A percentile compares a stretch with the other conserved stretches of the same genome.
phyloP scores from a whole-genome alignment of 2,113 vertebrate genomes.

The Nycticryphes semicollaris region DNA sequence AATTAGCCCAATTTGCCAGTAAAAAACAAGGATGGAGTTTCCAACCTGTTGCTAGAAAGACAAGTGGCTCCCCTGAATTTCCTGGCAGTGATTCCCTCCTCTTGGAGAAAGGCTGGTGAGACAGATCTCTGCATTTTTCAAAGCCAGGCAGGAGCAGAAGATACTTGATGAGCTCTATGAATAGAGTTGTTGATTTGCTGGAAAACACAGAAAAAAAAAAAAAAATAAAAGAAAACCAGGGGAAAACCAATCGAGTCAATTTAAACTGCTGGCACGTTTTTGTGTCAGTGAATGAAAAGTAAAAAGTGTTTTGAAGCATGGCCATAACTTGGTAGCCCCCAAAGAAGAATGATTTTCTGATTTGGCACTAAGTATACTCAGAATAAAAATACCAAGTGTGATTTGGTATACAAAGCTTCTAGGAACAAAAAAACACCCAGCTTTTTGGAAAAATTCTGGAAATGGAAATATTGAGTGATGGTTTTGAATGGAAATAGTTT shows the following conservation, averaged over 20 bases:
- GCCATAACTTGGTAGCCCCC: neutral
- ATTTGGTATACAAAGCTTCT: neutral
- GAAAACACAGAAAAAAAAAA: neutral
- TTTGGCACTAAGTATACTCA: neutral
- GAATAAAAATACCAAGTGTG: neutral
- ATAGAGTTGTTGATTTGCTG: conserved; percentile 6
- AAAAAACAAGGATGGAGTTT: neutral
- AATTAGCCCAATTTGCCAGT: neutral
- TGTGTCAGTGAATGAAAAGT: neutral
- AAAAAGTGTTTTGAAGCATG: neutral
- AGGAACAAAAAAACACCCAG: rapidly evolving
- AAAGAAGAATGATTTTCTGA: neutral
- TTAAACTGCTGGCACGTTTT: neutral
- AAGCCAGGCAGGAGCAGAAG: neutral
- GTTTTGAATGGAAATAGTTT: neutral
- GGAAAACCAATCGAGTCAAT: neutral
- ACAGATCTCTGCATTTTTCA: rapidly evolving
- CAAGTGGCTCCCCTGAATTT: neutral
- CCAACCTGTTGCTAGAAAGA: neutral
- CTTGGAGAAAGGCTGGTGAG: neutral
- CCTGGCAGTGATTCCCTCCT: neutral
- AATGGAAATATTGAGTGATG: neutral
- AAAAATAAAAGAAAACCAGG: no score
- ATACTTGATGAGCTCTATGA: neutral
- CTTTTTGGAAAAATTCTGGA: neutral